A percentile compares a stretch with the other conserved stretches of the same genome.
Conservation (phyloP, 2,113 vertebrate genomes). For the Trichomycterus rosablanca region DNA sequence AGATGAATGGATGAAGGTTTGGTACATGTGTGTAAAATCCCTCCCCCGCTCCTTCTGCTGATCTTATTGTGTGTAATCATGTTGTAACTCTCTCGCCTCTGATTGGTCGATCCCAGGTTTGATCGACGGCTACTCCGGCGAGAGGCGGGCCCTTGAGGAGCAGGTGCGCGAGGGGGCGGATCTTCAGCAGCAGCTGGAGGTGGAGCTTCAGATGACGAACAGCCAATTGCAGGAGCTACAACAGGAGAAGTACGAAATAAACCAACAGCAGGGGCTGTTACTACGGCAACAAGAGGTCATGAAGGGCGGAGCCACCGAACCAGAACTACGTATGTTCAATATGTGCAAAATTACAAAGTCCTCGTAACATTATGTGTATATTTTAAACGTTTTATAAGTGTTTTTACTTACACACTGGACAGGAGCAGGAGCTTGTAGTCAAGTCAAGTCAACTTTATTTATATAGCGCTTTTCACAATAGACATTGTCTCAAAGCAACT, state of each 20-base stretch:
- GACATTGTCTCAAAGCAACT: too few relatives aligned
- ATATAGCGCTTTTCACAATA: too few relatives aligned
- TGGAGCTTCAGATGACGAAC: conserved; percentile 79
- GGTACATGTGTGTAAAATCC: too few relatives aligned
- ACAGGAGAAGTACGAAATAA: conserved; percentile 79
- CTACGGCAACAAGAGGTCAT: conserved; percentile 85
- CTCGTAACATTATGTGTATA: too few relatives aligned
- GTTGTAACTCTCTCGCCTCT: conserved; percentile 27
- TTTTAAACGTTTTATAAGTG: too few relatives aligned
- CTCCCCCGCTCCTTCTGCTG: too few relatives aligned
- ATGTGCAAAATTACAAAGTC: too few relatives aligned
- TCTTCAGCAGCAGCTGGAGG: conserved; percentile 80
- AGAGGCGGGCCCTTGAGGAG: conserved; percentile 80
- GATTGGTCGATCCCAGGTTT: conserved; percentile 66
- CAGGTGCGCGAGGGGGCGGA: conserved; percentile 81
- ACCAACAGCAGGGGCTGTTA: conserved; percentile 81
- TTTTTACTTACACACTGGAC: too few relatives aligned
- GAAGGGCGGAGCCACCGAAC: conserved; percentile 75
- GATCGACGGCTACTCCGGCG: conserved; percentile 90
- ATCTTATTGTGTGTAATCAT: background rate
- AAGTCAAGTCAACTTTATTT: too few relatives aligned
- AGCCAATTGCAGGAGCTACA: conserved; percentile 87
- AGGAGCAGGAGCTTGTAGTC: too few relatives aligned
- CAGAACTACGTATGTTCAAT: conserved; percentile 84
- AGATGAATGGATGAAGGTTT: too few relatives aligned